Conservation (phyloP, 2,797 vertebrate species). For the Helicolenus hilgendorfi region DNA sequence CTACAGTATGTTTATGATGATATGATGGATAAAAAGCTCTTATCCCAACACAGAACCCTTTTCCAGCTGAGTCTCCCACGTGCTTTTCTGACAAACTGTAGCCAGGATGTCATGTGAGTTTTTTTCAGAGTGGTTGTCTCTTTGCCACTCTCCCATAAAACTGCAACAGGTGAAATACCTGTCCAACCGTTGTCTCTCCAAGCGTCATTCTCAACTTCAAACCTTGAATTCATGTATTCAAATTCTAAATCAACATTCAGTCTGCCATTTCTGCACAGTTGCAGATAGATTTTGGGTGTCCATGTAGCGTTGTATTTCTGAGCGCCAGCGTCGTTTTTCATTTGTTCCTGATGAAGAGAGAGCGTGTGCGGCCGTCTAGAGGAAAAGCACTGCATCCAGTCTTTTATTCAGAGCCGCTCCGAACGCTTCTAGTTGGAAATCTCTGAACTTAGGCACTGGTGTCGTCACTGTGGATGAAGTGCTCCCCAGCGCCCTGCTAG, state of each 20-base stretch:
- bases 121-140: neutral
- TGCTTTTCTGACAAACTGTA: neutral
- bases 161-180: slow-evolving; percentile 3
- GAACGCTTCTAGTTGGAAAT: rapidly evolving
- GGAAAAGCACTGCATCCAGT: no score
- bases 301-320: neutral
- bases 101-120: neutral
- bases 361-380: no score
- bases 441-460: neutral
- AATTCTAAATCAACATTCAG: neutral
- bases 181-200: neutral
- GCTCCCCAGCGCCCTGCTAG: no score
- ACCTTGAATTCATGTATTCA: no score
- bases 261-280: neutral
- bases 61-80: neutral
- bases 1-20: slow-evolving; percentile 1
- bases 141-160: neutral
- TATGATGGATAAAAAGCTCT: neutral
- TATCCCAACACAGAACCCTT: neutral
- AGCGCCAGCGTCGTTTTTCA: no score
- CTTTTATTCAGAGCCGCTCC: neutral
- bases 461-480: neutral
- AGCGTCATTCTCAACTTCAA: neutral
- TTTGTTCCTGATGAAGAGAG: no score
- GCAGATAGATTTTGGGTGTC: neutral